A percentile compares a stretch with the other conserved stretches of the same genome.
These are phyloP conservation scores for Acronicta alni DNA, from an alignment of 2,888 invertebrate genomes.

Conservation along the genomic window DNA sequence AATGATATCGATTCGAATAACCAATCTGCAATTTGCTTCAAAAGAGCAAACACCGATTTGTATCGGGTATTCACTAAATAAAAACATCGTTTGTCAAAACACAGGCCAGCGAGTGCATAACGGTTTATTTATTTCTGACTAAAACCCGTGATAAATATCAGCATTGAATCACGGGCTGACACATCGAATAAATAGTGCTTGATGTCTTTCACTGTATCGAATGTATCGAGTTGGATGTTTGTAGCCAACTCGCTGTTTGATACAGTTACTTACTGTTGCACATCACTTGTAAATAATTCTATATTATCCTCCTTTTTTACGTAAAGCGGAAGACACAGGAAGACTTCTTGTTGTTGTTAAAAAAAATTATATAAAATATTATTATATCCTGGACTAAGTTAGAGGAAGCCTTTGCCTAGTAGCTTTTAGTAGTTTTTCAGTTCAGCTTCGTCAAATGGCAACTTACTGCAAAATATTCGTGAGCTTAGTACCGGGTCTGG, in stretches of 20 bases:
- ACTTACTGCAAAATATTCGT: too few species aligned
- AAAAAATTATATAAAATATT: too few species aligned
- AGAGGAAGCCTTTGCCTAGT: too few species aligned
- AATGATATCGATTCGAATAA: constrained; percentile 1
- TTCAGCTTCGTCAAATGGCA: too few species aligned
- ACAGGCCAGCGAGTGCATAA: constrained; percentile 39
- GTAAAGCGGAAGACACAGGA: too few species aligned
- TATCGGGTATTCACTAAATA: constrained; percentile 29
- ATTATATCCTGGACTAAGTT: too few species aligned
- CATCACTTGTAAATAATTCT: too few species aligned
- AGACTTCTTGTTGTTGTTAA: too few species aligned
- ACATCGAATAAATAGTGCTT: constrained; percentile 33
- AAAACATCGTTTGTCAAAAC: constrained; percentile 48
- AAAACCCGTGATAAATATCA: constrained; percentile 46
- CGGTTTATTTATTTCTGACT: constrained; percentile 49
- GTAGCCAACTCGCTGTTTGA: constrained; percentile 4
- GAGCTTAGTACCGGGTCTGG: constrained; percentile 6
- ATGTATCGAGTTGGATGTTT: constrained; percentile 20
- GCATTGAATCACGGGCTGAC: constrained; percentile 42
- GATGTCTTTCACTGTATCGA: constrained; percentile 6
- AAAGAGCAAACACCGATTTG: constrained; percentile 12
- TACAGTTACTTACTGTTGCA: background rate
- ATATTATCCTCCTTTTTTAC: too few species aligned
- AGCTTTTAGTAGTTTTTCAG: too few species aligned
- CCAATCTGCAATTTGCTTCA: constrained; percentile 1